Conservation (phyloP, 2,888 invertebrate species). For the Rhamphomyia laevipes region DNA sequence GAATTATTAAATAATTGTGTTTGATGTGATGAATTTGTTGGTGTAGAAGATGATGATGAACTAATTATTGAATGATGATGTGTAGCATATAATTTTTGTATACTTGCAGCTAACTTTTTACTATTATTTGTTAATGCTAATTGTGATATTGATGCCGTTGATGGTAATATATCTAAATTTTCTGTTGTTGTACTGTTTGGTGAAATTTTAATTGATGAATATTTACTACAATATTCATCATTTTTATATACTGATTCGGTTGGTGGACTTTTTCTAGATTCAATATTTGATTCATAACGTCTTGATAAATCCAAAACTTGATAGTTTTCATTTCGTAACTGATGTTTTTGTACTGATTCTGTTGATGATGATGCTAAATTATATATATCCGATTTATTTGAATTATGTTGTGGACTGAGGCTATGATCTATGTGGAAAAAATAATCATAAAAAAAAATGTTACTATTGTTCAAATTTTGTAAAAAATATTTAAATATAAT, state of each 20-base stretch:
- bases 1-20: neutral
- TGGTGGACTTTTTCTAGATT: constrained; percentile 30
- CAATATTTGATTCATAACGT: constrained; percentile 31
- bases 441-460: no score
- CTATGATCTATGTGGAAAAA: neutral
- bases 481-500: neutral
- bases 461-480: neutral
- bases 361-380: no score
- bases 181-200: constrained; percentile 19
- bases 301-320: constrained; percentile 36
- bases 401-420: constrained; percentile 8
- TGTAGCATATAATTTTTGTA: neutral
- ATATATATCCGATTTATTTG: constrained; percentile 1
- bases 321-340: constrained; percentile 12
- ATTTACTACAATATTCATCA: neutral
- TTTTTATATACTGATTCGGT: constrained; percentile 31
- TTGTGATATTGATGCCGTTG: constrained; percentile 1
- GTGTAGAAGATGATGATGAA: constrained; percentile 1
- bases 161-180: constrained; percentile 17
- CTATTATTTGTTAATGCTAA: neutral
- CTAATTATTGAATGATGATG: neutral
- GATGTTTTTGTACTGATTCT: neutral
- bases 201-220: constrained; percentile 15
- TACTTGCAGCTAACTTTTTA: neutral
- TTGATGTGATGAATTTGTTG: constrained; percentile 2